Base-by-base conservation (phyloP, 2,797 vertebrate genomes). In the Hippoglossus hippoglossus region DNA sequence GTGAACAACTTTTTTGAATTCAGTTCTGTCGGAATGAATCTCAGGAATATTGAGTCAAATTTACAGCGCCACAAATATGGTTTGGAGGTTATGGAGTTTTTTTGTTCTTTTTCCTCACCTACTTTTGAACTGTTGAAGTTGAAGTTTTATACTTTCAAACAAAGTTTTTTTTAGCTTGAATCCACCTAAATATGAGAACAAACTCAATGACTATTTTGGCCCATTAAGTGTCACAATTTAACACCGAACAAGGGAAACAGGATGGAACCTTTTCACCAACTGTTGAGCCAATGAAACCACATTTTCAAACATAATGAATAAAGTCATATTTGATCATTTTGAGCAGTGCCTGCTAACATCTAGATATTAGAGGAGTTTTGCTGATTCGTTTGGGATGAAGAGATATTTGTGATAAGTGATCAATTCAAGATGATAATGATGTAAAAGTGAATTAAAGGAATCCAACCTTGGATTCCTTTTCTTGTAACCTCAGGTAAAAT, bases 361-460 rank as follows among this genome's bases (percentile, higher is more conserved):
- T 63, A 68, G 56, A 69, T 67, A 58, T 31, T 55, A 44, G 34
- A 71, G 44, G 31, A 18, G 0, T 59, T 34, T 62, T 34, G 46
- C 26, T 12, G 11, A 69, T 59, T 52, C 71, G 63, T 67, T 67
- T 34, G 25, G 16, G 28, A 39, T 61, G 47, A 75, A n/a, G 50
- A 25, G 36, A 52, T 41, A 44, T 79, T 75, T 28, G n/a, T 28
- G n/a, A 18, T 21, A 65, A 69, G 71, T 63, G 41, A 77, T 22
- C 13, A 39, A 77, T 80, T 66, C 0, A 49, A 67, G 60, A 64
- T 68, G 50, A 73, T 77, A 52, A 80, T 55, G 70, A 79, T 78
- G 58, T 59, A 16, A 46, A 46, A 46, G 44, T 19, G 5, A 19
- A 19, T 46, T 46, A 19, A 19, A 46, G 4, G 4, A 19, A 46